Evolutionary conservation across 2,113 vertebrate species (phyloP), one percentile per base, ranked within the genome.

Genomic region (Ranitomeya imitator): DNA sequence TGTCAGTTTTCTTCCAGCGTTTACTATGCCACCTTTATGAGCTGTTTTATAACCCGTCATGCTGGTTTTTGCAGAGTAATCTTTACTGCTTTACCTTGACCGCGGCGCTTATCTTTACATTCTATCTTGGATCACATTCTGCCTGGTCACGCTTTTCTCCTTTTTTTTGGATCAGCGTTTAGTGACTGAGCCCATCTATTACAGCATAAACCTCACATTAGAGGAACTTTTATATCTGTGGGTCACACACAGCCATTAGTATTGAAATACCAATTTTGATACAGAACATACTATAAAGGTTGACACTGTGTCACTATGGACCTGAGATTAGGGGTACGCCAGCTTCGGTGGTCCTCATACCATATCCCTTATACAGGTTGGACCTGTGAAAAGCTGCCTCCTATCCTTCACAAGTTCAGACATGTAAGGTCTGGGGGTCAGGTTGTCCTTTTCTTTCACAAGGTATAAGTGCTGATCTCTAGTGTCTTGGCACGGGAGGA

Each of bases 11-110:
- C 59, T 55, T 31, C 21, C 51, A 63, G 54, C 10, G 37, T 87
- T 81, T 71, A 87, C 78, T 59, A 60, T 79, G 3, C 4, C 23
- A 12, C 21, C 55, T 83, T 83, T 85, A 86, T 81, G 21, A 54
- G 16, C 82, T 74, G 71, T 52, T 67, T 79, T 73, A 89, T 65
- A 18, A 65, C n/a, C 45, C n/a, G 51, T 54, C 63, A 51, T 7
- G 74, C 61, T 63, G 76, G 19, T 14, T 65, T 87, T 52, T 87
- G 85, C 85, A 61, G 31, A 54, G 73, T 87, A 79, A 87, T 80
- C 85, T 69, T 57, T 37, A 81, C 77, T n/a, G 26, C 52, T 60
- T 81, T 60, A 73, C 86, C 86, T 87, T 79, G 77, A 73, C 52
- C 86, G 19, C 9, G 61, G n/a, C 51, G 61, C 51, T 87, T 87